phyloP scores from a whole-genome alignment of 2,797 vertebrate species.

The Takifugu rubripes region DNA sequence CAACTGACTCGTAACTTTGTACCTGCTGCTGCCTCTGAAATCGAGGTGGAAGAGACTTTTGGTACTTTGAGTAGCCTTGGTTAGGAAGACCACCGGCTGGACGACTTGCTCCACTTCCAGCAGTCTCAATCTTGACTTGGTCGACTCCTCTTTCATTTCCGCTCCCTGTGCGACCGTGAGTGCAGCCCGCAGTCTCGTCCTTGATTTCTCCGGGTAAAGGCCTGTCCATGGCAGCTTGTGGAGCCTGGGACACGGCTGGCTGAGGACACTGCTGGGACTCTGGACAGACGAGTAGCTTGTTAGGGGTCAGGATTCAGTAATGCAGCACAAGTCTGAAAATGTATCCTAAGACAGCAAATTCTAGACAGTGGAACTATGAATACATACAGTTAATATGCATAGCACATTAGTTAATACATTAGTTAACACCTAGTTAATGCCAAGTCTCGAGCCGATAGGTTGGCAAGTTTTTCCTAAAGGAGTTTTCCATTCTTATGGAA shows the following conservation, averaged over 20 bases:
- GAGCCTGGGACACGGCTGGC: conserved; percentile 59
- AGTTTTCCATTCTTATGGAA: too few species aligned
- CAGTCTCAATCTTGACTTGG: conserved; percentile 76
- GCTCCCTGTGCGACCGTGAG: conserved; percentile 63
- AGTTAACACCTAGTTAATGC: too few species aligned
- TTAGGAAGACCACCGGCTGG: conserved; percentile 73
- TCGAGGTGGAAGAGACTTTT: conserved; percentile 91
- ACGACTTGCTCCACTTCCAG: conserved; percentile 68
- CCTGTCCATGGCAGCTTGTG: conserved; percentile 56
- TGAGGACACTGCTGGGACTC: conserved; percentile 73
- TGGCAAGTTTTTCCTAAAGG: too few species aligned
- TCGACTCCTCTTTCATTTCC: conserved; percentile 69
- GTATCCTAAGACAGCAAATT: too few species aligned
- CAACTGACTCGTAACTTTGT: conserved; percentile 6
- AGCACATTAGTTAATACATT: too few species aligned
- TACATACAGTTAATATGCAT: too few species aligned
- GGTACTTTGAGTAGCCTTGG: conserved; percentile 89
- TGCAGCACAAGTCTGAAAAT: too few species aligned
- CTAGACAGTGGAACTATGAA: too few species aligned
- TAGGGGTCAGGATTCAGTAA: background rate
- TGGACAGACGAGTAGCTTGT: conserved; percentile 29
- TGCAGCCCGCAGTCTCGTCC: conserved; percentile 58
- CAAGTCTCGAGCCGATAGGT: too few species aligned
- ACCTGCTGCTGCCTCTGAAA: conserved; percentile 96
- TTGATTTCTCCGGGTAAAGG: conserved; percentile 67